Conservation (phyloP, 2,797 vertebrate species). For the Cyprinella venusta region DNA sequence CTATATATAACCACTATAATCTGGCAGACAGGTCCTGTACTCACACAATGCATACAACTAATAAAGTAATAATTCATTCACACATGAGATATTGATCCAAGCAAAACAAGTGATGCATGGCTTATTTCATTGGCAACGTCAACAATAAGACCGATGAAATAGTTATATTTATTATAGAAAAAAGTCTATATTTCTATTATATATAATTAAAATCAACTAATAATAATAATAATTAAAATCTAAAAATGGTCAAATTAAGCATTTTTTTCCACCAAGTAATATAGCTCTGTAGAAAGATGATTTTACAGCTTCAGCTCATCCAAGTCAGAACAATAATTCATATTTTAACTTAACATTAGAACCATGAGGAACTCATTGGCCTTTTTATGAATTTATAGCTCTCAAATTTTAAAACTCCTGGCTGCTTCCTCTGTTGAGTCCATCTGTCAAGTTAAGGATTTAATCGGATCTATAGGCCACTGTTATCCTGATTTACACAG, state of each 20-base stretch:
- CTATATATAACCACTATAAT: constrained; percentile 5
- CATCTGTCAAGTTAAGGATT: constrained; percentile 58
- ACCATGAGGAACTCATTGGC: too few relatives aligned
- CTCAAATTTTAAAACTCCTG: not conserved
- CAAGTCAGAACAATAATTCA: not conserved
- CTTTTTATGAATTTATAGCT: not conserved
- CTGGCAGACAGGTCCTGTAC: constrained; percentile 1
- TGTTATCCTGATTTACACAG: constrained; percentile 51
- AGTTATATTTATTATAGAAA: not conserved
- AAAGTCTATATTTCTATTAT: not conserved
- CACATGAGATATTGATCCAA: not conserved
- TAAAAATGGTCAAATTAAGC: not conserved
- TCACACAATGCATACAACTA: not conserved
- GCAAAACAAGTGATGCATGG: not conserved
- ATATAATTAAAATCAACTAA: not conserved
- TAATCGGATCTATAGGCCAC: constrained; percentile 56
- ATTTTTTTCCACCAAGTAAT: not conserved
- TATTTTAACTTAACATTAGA: too few relatives aligned
- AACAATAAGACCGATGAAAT: not conserved
- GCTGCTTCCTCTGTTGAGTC: constrained; percentile 19
- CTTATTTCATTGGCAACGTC: not conserved
- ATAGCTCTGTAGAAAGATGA: not conserved
- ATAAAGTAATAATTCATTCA: not conserved
- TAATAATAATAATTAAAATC: not conserved
- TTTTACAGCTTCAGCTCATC: not conserved